These are phyloP conservation scores for Petrocephalus sullivani DNA, from an alignment of 2,797 vertebrate genomes.

Conservation along the genomic window DNA sequence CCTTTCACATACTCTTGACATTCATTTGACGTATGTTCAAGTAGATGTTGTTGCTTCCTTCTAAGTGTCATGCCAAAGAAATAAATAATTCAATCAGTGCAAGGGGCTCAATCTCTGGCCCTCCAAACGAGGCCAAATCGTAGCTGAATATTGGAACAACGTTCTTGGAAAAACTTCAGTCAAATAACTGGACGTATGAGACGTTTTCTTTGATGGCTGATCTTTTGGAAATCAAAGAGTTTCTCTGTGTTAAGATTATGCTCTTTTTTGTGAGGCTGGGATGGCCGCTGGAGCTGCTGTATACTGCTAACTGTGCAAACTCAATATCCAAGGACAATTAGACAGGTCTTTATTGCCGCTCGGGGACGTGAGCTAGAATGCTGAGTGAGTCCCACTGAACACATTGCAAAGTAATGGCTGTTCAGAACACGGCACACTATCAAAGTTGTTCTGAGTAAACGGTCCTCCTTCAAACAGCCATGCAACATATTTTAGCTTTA, in stretches of 20 bases:
- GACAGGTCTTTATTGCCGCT: conserved; percentile 1
- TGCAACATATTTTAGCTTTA: conserved; percentile 10
- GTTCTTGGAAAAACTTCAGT: background rate
- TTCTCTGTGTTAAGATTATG: background rate
- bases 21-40: background rate
- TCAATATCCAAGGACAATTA: conserved; percentile 26
- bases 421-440: background rate
- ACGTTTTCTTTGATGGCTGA: background rate
- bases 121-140: background rate
- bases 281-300: background rate
- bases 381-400: conserved; percentile 15
- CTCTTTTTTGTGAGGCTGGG: background rate
- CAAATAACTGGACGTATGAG: background rate
- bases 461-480: conserved; percentile 14
- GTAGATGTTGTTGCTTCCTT: background rate
- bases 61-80: background rate
- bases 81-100: background rate
- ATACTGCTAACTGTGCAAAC: conserved; percentile 20
- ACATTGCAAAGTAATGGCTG: conserved; percentile 19
- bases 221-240: conserved; percentile 4
- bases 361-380: conserved; percentile 18
- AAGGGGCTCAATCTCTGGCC: background rate
- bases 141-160: background rate
- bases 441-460: conserved; percentile 22
- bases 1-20: background rate